Base-by-base conservation (phyloP, 2,797 vertebrate species). In the Argentina silus region DNA sequence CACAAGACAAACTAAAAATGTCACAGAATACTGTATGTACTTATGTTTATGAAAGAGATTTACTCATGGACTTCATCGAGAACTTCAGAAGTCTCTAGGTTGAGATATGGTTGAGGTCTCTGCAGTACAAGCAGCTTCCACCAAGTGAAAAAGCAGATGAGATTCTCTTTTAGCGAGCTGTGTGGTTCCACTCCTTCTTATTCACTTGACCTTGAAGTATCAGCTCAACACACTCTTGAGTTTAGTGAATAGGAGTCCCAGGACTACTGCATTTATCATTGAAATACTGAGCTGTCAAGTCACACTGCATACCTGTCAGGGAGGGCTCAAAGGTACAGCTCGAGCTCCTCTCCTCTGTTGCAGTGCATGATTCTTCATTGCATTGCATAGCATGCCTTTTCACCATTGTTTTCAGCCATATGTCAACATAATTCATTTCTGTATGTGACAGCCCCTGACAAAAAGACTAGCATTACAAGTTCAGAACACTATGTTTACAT, bases 281-380 rank as follows among this genome's bases (percentile, higher is more conserved):
- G 92, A 92, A 93, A 93, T 92, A 93, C 92, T 91, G 92, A 93
- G 94, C 94, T 95, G 94, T 95, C 93, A 94, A 91, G 91, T 93
- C 91, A 81, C 93, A 93, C 92, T 92, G 85, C 92, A 93, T 90
- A 93, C 91, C 93, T 94, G 93, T 93, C 94, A 94, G 66, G 81
- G 78, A 87, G 90, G 91, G 91, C 93, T 94, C 93, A 93, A 91
- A 94, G 93, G 93, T 92, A 91, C 89, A 84, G 90, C 91, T 82
- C 85, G 45, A 65, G 88, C 90, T 88, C 91, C 88, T 90, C 90
- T 94, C 90, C 90, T 93, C 92, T 88, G 90, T 90, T 93, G 91
- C 93, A 91, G 90, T 92, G 90, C 89, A 92, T 93, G 92, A 92
- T 93, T 94, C 91, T 93, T 94, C 92, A 92, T 93, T 88, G 93